Base-by-base conservation (phyloP, 2,888 invertebrate species). In the Nephrocerus scutellatus region DNA sequence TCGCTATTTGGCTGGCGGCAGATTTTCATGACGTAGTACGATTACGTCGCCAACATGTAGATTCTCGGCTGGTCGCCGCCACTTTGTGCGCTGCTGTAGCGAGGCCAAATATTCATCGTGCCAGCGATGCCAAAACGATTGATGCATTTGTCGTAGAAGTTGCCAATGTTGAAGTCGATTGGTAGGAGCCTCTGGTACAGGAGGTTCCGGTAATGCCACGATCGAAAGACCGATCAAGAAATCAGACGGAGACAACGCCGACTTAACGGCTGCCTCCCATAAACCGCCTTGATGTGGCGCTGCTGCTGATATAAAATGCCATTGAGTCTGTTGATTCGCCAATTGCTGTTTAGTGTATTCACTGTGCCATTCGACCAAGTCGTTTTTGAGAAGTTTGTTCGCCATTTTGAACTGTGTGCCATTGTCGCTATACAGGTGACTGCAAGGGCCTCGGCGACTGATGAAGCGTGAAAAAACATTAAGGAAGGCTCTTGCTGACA, bases 391-490 rank as follows among this genome's bases (percentile, higher is more conserved):
- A n/a, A n/a, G n/a, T 9, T 30, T 36, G n/a, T 30, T 30, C 24
- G 36, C 30, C 23, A 12, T 30, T 30, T 23, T 36, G 30, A 36
- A 38, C 31, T 38, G 37, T 9, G 31, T 36, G 20, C 39, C 35
- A 40, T 40, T 39, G 15, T 39, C 29, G 24, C 33, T 39, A n/a
- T 39, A 29, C 6, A 33, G 35, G 4, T 40, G 15, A 16, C 10
- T 14, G 14, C 36, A 36, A 4, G 33, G 33, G 8, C 36, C 33
- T 22, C 36, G 28, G 1, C 29, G 28, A 15, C 20, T 3, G 1
- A 13, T 13, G 15, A 40, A 40, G 7, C 39, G 30, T 2, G 24
- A 15, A 9, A 34, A 41, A 10, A 19, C 26, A 19, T 31, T 31
- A 9, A 32, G 7, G 15, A 41, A 36, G 22, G 41, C 36, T 19